A percentile compares a stretch with the other conserved stretches of the same genome.
Conservation (phyloP, 2,113 vertebrate genomes). For the Chinchilla lanigera region DNA sequence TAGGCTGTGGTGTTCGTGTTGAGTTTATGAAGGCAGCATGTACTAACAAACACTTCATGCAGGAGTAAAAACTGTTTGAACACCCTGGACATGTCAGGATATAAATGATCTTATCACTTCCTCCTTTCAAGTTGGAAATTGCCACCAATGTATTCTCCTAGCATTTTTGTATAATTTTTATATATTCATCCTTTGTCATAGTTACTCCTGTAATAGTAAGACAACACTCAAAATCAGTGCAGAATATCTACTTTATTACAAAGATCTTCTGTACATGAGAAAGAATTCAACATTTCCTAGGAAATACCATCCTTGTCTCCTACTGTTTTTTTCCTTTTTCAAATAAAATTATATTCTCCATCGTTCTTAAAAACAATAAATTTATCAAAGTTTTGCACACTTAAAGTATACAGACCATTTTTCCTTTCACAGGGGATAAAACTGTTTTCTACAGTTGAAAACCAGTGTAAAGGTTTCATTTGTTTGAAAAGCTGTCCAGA, state of each 20-base stretch:
- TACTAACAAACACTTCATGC: neutral
- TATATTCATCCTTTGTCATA: neutral
- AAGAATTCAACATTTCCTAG: neutral
- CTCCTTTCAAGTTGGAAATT: constrained; percentile 10
- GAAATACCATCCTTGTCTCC: neutral
- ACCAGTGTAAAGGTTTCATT: neutral
- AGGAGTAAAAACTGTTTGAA: neutral
- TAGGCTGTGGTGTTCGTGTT: neutral
- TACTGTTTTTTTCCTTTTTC: neutral
- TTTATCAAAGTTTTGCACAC: neutral
- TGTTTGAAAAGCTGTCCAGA: constrained; percentile 12
- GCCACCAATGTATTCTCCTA: neutral
- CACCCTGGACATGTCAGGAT: neutral
- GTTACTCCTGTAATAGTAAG: neutral
- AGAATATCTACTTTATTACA: neutral
- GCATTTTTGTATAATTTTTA: neutral
- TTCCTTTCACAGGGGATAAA: constrained; percentile 11
- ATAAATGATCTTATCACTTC: neutral
- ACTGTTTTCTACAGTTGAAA: neutral
- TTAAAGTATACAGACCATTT: constrained; percentile 41
- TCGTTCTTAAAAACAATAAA: constrained; percentile 34
- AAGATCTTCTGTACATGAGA: neutral
- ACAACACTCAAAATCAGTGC: neutral
- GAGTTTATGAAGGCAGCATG: constrained; percentile 24
- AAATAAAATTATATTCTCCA: constrained; percentile 32